phyloP scores from a whole-genome alignment of 2,113 vertebrate species.

The Barbus barbus region DNA sequence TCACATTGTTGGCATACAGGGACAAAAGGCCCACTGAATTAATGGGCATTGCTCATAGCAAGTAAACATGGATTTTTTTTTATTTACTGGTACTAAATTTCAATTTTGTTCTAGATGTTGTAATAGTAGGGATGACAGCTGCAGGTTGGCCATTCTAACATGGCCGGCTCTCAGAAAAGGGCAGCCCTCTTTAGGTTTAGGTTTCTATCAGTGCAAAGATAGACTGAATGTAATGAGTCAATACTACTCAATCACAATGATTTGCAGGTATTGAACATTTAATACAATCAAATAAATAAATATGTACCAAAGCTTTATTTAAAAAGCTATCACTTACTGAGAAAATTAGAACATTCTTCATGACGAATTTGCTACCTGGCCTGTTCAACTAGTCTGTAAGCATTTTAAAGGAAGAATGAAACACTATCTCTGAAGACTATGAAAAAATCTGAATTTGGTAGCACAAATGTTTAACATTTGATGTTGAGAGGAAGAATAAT shows the following conservation, averaged over 20 bases:
- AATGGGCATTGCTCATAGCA: neutral
- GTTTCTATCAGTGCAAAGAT: constrained; percentile 27
- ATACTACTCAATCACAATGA: neutral
- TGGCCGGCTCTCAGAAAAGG: neutral
- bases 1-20: constrained; percentile 1
- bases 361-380: neutral
- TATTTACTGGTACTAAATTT: neutral
- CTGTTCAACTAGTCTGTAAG: neutral
- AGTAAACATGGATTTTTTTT: neutral
- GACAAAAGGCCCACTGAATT: constrained; percentile 27
- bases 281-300: neutral
- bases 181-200: constrained; percentile 1
- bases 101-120: neutral
- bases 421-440: neutral
- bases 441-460: neutral
- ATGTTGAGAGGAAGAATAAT: neutral
- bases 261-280: neutral
- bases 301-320: neutral
- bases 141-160: constrained; percentile 1
- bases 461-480: neutral
- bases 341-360: neutral
- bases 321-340: neutral
- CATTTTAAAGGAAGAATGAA: neutral
- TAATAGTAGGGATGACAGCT: neutral
- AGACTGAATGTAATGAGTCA: neutral